A percentile compares a stretch with the other conserved stretches of the same genome.
These are phyloP conservation scores for Neotoma lepida DNA, from an alignment of 2,113 vertebrate species.

Conservation along the genomic window DNA sequence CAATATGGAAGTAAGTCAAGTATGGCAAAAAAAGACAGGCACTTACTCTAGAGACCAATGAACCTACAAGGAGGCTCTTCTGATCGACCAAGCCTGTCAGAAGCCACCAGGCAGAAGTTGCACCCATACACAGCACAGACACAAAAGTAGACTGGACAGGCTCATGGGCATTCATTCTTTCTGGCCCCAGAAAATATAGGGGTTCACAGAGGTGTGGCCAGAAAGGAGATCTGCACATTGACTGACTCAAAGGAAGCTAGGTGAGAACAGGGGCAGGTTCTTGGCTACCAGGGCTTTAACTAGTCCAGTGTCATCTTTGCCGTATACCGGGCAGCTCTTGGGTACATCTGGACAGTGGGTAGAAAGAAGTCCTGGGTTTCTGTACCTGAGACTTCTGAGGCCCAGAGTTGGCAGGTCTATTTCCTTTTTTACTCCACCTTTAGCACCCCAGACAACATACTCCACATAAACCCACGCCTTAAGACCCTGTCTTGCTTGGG, in stretches of 20 bases:
- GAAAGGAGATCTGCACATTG: slow-evolving; percentile 11
- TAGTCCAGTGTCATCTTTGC: neutral
- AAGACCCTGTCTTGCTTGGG: neutral
- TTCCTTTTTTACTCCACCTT: slow-evolving; percentile 6
- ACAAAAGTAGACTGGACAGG: neutral
- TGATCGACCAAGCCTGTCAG: neutral
- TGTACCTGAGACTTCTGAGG: slow-evolving; percentile 71
- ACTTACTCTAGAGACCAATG: neutral
- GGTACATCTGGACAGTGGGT: neutral
- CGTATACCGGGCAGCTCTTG: slow-evolving; percentile 33
- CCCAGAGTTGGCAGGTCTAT: neutral
- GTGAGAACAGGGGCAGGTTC: neutral
- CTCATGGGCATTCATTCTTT: slow-evolving; percentile 36
- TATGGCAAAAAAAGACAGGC: neutral
- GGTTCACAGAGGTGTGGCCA: slow-evolving; percentile 1
- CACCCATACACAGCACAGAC: neutral
- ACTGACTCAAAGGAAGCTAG: neutral
- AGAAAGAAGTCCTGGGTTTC: neutral
- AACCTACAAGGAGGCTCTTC: neutral
- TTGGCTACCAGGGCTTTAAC: neutral
- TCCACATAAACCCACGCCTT: slow-evolving; percentile 22
- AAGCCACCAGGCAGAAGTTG: neutral
- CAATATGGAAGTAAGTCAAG: neutral
- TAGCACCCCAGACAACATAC: slow-evolving; percentile 1
- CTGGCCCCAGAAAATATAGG: neutral